A percentile compares a stretch with the other conserved stretches of the same genome.
These are phyloP conservation scores for Sphaerodactylus townsendi DNA, from an alignment of 2,113 vertebrate species.

Conservation along the genomic window DNA sequence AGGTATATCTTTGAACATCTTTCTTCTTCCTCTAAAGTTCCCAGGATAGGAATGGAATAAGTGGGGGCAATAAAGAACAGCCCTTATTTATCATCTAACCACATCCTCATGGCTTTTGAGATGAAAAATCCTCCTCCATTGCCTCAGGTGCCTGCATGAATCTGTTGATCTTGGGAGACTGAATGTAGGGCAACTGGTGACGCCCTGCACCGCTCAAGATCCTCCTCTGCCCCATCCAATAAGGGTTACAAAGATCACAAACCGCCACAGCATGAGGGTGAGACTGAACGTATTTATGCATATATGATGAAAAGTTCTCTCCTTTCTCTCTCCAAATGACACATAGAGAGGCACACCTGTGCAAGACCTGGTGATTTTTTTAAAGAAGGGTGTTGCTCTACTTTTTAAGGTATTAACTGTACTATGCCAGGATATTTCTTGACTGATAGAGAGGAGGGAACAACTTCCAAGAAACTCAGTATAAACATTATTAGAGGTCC, in stretches of 20 bases:
- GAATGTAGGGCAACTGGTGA: constrained; percentile 49
- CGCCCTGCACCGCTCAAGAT: constrained; percentile 26
- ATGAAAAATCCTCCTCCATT: constrained; percentile 46
- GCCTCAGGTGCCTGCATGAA: constrained; percentile 48
- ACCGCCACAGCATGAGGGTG: constrained; percentile 5
- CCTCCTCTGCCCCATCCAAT: constrained; percentile 45
- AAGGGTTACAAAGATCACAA: not conserved
- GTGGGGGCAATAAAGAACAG: constrained; percentile 41
- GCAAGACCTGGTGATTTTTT: constrained; percentile 15
- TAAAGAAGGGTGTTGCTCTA: not conserved
- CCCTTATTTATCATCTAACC: constrained; percentile 44
- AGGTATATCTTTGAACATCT: constrained; percentile 30
- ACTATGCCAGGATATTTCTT: not conserved
- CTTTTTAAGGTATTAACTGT: not conserved
- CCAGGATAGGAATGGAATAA: constrained; percentile 40
- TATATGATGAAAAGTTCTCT: not conserved
- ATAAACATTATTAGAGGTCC: too few species aligned
- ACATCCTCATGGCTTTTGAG: constrained; percentile 47
- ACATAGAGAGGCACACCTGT: constrained; percentile 11
- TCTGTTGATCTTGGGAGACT: constrained; percentile 49
- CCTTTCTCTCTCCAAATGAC: constrained; percentile 31
- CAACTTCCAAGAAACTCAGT: not conserved
- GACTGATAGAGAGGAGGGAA: not conserved
- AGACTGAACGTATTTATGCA: constrained; percentile 33
- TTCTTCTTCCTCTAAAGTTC: constrained; percentile 55